Conservation (phyloP, 2,797 vertebrate genomes). For the Siniperca scherzeri region DNA sequence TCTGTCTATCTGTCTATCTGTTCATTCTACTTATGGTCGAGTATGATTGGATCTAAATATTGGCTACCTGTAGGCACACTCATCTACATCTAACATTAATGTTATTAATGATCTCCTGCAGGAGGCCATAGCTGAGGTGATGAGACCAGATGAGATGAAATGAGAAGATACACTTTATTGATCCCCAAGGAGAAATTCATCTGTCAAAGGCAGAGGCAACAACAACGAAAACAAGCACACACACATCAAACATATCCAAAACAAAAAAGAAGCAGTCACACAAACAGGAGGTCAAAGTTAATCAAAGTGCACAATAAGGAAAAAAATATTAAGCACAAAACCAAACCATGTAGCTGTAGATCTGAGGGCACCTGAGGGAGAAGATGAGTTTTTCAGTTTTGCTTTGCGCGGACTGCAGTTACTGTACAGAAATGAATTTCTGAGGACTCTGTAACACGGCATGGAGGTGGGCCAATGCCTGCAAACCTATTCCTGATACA, state of each 20-base stretch:
- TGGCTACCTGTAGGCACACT: conserved; percentile 69
- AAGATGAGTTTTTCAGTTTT: conserved; percentile 4
- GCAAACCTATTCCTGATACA: background rate
- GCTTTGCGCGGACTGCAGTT: background rate
- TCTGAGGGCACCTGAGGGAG: background rate
- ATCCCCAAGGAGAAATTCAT: conserved; percentile 76
- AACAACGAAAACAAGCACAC: conserved; percentile 64
- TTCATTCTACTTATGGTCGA: conserved; percentile 52
- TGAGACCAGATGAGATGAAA: conserved; percentile 78
- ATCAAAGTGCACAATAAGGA: conserved; percentile 15
- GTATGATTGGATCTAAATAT: conserved; percentile 71
- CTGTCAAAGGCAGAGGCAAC: conserved; percentile 63
- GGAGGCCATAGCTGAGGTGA: conserved; percentile 69
- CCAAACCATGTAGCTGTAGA: background rate
- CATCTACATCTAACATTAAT: conserved; percentile 73
- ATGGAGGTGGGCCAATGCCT: background rate
- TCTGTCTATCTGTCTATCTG: conserved; percentile 27
- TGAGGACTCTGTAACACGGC: background rate
- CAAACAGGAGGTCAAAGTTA: conserved; percentile 17
- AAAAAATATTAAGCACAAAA: conserved; percentile 12
- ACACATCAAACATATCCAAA: conserved; percentile 60
- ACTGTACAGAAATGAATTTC: conserved; percentile 5
- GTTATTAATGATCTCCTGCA: conserved; percentile 75
- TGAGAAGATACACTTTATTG: conserved; percentile 78
- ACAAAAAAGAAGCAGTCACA: conserved; percentile 37